Evolutionary conservation across 2,113 vertebrate genomes (phyloP).

Genomic region (Anser brachyrhynchus): DNA sequence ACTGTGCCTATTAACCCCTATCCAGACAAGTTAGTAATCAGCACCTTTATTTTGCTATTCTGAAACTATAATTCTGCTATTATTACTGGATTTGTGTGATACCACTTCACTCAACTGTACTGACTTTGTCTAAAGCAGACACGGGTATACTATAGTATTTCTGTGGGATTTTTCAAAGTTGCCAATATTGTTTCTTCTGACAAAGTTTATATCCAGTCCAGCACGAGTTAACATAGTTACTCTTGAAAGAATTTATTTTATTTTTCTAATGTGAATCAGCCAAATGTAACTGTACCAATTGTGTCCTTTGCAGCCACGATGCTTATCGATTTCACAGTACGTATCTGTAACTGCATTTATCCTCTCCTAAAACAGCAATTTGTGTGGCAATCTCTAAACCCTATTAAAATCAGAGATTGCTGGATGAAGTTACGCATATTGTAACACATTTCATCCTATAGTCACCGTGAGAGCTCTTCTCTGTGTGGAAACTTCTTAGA

Average conservation of each 20-base stretch:
- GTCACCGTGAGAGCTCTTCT: neutral
- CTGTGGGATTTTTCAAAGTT: neutral
- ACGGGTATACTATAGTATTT: neutral
- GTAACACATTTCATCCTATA: fast-evolving
- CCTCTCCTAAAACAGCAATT: neutral
- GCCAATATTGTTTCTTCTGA: neutral
- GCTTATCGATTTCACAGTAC: neutral
- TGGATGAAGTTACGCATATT: neutral
- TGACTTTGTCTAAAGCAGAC: neutral
- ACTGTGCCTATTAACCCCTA: neutral
- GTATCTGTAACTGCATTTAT: neutral
- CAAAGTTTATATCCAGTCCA: neutral
- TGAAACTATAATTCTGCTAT: neutral
- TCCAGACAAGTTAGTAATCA: neutral
- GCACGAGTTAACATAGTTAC: neutral
- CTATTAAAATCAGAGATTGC: neutral
- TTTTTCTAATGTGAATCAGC: neutral
- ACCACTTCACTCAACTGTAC: neutral
- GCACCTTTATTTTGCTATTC: neutral
- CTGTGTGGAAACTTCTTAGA: neutral
- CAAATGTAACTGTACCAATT: neutral
- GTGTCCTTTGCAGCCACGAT: neutral
- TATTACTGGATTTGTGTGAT: neutral
- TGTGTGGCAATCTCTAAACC: neutral
- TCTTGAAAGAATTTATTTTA: neutral